Evolutionary conservation across 2,888 invertebrate species (phyloP), one percentile per base, ranked within the genome.

Genomic region (Heliconius erato): DNA sequence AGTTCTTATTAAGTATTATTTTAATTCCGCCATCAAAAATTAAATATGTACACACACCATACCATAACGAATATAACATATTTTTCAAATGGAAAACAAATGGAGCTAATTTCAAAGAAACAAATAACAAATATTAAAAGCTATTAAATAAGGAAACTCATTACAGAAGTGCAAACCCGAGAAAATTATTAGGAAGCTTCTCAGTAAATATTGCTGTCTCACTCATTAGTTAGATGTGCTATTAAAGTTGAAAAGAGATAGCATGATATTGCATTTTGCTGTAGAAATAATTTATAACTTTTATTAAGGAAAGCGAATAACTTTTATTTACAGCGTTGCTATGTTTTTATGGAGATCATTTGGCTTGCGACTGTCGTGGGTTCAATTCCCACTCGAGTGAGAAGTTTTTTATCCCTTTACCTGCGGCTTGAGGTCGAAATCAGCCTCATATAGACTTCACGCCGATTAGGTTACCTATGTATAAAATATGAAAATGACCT

Each of bases 131-230:
- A 81, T 74, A 80, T 80, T 76, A 80, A 80, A 80, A 76, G 76
- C 80, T 74, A 81, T 81, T 81, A 81, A 81, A 81, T 77, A 81
- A 77, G 81, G 63, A 79, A 82, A 77, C 82, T 82, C 82, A 80
- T 78, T 83, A 80, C 80, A 80, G 54, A 79, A 83, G 77, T 71
- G 80, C 80, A 83, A 83, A 83, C 80, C 26, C 83, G 67, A 80
- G 80, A 67, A 59, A 80, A 80, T 78, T 74, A 78, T 83, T 83
- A 80, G 80, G 76, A 12, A 63, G 76, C 35, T 76, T 63, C 16
- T 19, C n/a, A 54, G 80, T 26, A 80, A 80, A 80, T 67, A 80
- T 68, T 35, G 26, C 74, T 49, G 44, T 82, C 69, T 79, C 74
- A 23, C 59, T 82, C 74, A 44, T 54, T 79, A 63, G 44, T 79